Conservation (phyloP, 2,888 invertebrate species). For the Deilephila porcellus region DNA sequence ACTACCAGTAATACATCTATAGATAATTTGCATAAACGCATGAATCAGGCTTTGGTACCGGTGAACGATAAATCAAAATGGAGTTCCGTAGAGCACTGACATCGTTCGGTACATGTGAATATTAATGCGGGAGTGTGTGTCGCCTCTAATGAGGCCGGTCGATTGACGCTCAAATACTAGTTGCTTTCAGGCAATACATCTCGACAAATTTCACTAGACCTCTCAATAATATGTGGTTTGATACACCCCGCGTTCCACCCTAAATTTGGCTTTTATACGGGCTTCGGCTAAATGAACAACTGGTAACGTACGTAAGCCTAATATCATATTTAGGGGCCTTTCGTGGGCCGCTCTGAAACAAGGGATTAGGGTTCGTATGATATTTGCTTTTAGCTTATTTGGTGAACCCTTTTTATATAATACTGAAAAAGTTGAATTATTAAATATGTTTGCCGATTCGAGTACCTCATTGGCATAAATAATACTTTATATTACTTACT, state of each 20-base stretch:
- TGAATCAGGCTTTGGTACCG: constrained; percentile 26
- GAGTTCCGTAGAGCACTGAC: constrained; percentile 39
- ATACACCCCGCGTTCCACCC: constrained; percentile 6
- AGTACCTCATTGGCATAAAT: not conserved
- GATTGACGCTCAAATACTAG: constrained; percentile 28
- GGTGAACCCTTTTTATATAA: not conserved
- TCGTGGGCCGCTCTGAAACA: constrained; percentile 26
- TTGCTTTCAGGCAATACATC: constrained; percentile 16
- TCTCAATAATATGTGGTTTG: not conserved
- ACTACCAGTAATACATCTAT: not conserved
- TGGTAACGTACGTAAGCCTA: constrained; percentile 28
- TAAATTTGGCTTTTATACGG: constrained; percentile 20
- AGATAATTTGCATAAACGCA: constrained; percentile 18
- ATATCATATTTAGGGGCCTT: constrained; percentile 29
- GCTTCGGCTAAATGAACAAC: constrained; percentile 29
- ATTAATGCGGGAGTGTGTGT: constrained; percentile 38
- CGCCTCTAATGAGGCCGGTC: constrained; percentile 35
- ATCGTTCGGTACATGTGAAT: constrained; percentile 40
- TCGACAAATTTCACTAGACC: constrained; percentile 23
- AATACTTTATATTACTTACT: not conserved
- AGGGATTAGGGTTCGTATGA: constrained; percentile 28
- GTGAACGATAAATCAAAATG: constrained; percentile 37
- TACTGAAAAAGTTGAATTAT: constrained; percentile 1
- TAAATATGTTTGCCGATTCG: not conserved
- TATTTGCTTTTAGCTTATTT: constrained; percentile 17